These are phyloP conservation scores for Trachurus trachurus DNA, from an alignment of 2,797 vertebrate species.

Conservation along the genomic window DNA sequence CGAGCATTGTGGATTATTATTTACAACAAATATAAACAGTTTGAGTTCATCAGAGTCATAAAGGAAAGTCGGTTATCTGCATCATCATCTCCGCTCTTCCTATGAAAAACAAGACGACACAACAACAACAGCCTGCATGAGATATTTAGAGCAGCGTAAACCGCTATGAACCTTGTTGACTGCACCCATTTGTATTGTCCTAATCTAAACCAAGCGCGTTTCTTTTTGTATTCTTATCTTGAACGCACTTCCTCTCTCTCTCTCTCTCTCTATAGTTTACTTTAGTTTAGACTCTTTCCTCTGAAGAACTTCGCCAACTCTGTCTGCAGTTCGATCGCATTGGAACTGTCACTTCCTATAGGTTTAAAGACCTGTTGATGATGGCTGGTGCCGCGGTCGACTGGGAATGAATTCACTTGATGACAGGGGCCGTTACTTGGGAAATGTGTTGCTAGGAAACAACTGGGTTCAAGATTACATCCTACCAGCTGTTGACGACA, in stretches of 20 bases:
- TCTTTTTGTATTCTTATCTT: background rate
- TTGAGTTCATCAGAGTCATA: background rate
- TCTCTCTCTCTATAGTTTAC: background rate
- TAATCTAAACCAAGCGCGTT: background rate
- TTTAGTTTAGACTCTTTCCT: background rate
- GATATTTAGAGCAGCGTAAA: background rate
- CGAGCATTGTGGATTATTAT: background rate
- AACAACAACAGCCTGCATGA: background rate
- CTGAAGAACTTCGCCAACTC: background rate
- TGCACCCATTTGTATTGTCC: background rate
- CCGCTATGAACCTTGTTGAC: background rate
- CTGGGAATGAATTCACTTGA: constrained; percentile 17
- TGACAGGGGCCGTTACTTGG: constrained; percentile 26
- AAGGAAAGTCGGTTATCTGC: background rate
- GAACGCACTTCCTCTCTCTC: too few relatives aligned
- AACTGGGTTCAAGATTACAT: constrained; percentile 40
- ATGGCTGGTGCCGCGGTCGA: background rate
- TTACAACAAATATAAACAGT: background rate
- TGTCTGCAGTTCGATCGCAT: background rate
- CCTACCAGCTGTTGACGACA: constrained; percentile 37
- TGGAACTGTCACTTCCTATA: background rate
- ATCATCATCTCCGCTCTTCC: too few relatives aligned
- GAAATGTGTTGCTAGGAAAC: constrained; percentile 67
- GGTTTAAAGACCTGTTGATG: constrained; percentile 8
- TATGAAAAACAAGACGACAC: background rate